These are phyloP conservation scores for Stegodyphus mimosarum DNA, from an alignment of 1,140 invertebrate genomes.

Conservation along the genomic window DNA sequence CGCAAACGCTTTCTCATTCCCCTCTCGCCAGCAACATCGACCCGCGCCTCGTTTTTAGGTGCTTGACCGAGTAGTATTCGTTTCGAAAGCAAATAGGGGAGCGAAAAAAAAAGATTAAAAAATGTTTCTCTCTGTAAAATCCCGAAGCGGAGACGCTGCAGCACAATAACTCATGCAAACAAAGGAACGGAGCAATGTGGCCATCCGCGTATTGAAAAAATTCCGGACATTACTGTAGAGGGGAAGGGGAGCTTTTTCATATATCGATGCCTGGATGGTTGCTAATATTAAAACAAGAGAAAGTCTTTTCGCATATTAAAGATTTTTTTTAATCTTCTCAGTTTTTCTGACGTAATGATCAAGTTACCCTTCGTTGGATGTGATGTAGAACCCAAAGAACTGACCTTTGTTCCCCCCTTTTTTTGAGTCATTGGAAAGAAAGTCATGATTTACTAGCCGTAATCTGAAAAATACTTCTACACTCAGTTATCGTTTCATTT, in stretches of 20 bases:
- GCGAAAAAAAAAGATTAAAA: background rate
- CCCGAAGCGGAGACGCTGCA: background rate
- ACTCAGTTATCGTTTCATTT: no score
- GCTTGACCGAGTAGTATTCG: background rate
- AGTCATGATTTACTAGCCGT: no score
- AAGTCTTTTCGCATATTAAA: no score
- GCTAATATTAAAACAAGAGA: background rate
- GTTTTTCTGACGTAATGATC: no score
- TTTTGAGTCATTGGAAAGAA: no score
- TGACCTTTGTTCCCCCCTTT: no score
- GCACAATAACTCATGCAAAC: conserved; percentile 6
- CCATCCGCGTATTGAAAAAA: background rate
- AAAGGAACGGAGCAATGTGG: background rate
- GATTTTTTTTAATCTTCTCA: no score
- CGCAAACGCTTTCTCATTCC: background rate
- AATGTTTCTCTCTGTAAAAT: background rate
- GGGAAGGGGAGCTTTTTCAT: no score
- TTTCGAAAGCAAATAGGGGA: no score
- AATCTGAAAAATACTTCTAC: no score
- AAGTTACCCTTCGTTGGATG: no score
- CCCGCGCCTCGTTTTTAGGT: background rate
- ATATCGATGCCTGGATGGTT: background rate
- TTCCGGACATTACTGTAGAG: conserved; percentile 3
- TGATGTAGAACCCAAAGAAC: no score
- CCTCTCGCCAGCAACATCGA: background rate